Conservation (phyloP, 2,113 vertebrate genomes). For the Cygnus buccinator region DNA sequence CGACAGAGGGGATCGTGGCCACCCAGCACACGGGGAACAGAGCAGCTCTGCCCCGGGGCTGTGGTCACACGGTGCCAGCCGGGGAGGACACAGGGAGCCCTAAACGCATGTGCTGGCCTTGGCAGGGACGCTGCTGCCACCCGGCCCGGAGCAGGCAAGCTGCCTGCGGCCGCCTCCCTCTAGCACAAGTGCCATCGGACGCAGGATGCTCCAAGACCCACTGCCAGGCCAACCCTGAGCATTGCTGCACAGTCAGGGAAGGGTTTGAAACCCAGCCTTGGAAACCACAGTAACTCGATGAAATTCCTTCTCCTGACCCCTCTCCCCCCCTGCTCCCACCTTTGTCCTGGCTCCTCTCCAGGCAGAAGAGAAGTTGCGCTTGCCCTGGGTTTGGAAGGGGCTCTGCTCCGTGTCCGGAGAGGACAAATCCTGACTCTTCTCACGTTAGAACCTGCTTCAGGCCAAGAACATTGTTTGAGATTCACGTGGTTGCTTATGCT, state of each 20-base stretch:
- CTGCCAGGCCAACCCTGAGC: not conserved
- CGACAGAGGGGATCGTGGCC: not conserved
- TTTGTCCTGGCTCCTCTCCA: not conserved
- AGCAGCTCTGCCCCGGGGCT: not conserved
- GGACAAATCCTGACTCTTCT: constrained; percentile 2
- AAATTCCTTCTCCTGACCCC: not conserved
- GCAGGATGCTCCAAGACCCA: not conserved
- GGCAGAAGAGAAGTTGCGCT: not conserved
- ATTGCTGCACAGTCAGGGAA: not conserved
- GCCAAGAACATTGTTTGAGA: constrained; percentile 31
- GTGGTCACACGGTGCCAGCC: too few species aligned
- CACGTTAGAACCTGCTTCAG: constrained; percentile 45
- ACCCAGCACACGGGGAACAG: fast-evolving
- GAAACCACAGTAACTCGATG: not conserved
- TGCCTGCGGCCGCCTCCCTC: not conserved
- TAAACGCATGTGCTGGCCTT: fast-evolving
- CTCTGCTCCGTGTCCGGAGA: not conserved
- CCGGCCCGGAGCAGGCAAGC: not conserved
- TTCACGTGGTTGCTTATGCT: constrained; percentile 63
- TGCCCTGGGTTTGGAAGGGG: not conserved
- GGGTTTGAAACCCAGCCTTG: not conserved
- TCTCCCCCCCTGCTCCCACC: not conserved
- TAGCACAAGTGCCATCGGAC: not conserved
- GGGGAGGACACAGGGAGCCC: not conserved
- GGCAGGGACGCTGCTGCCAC: not conserved